These are phyloP conservation scores for Cettia cetti DNA, from an alignment of 2,113 vertebrate species.

Conservation along the genomic window DNA sequence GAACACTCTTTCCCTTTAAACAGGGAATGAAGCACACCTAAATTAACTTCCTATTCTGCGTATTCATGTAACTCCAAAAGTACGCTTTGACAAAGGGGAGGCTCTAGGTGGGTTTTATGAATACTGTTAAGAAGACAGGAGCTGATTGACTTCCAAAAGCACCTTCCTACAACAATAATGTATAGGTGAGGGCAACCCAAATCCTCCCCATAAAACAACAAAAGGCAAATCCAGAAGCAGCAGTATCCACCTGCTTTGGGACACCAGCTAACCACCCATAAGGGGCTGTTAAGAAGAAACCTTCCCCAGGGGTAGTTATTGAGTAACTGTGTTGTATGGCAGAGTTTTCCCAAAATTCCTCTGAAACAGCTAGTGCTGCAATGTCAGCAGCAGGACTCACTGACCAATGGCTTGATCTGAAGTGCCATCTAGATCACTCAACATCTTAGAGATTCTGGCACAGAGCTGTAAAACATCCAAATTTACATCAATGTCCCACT, in stretches of 20 bases:
- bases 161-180: rapidly evolving
- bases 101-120: background rate
- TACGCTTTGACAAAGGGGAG: background rate
- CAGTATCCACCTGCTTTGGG: rapidly evolving
- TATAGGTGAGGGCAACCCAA: background rate
- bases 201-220: background rate
- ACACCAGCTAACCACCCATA: background rate
- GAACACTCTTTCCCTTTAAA: background rate
- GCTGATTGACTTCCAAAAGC: background rate
- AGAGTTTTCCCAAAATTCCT: background rate
- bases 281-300: background rate
- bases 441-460: background rate
- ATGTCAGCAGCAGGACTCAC: background rate
- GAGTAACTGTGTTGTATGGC: background rate
- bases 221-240: background rate
- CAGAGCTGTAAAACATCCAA: background rate
- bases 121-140: background rate
- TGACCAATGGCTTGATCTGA: background rate
- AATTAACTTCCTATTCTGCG: background rate
- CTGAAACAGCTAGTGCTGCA: background rate
- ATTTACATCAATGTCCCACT: background rate
- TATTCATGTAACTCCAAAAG: background rate
- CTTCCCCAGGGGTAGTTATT: background rate
- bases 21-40: background rate
- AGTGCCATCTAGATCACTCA: background rate